Base-by-base conservation (phyloP, 2,888 invertebrate species). In the Cryptophagus acutangulus region DNA sequence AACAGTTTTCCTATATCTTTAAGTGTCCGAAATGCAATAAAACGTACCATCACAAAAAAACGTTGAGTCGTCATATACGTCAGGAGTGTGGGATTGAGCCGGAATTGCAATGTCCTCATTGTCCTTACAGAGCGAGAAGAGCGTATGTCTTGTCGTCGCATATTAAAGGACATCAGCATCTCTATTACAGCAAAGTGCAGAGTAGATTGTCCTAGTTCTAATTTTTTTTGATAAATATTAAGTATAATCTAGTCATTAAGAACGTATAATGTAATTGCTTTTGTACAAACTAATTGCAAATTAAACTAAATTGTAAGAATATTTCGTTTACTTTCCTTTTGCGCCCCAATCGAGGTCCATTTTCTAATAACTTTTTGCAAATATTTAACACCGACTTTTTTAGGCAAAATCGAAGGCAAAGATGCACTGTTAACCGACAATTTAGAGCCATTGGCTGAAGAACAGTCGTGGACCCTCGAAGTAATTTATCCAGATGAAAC, bases 51-150 rank as follows among this genome's bases (percentile, higher is more conserved):
- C 71, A 74, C 48, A 65, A 69, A 54, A 74, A 74, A 54, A 74
- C 73, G 2, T 55, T 74, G 1, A 69, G 64, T 41, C 61, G 74
- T 8, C 75, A 75, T 49, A 55, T 72, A 40, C 61, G 65, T 25
- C 70, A 73, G 42, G 75, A 75, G 48, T 76, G 76, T 50, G 74
- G 75, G 3, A 54, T 58, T 1, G 84, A 76, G 64, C 85, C 78
- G 57, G 81, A 77, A 72, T 82, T 81, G 74, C 80, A 77, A 70
- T 87, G 87, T 59, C 82, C 82, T 28, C 76, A 81, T 68, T 87
- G 87, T 71, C 69, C 78, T 54, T 82, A 84, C 71, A 77, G 78
- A 58, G 86, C 87, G 49, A 81, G 67, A 47, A 67, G 74, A 6
- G 69, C 70, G n/a, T 74, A 73, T 54, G 72, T 72, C 43, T 66